These are phyloP conservation scores for Polia nebulosa DNA, from an alignment of 2,888 invertebrate genomes.

Conservation along the genomic window DNA sequence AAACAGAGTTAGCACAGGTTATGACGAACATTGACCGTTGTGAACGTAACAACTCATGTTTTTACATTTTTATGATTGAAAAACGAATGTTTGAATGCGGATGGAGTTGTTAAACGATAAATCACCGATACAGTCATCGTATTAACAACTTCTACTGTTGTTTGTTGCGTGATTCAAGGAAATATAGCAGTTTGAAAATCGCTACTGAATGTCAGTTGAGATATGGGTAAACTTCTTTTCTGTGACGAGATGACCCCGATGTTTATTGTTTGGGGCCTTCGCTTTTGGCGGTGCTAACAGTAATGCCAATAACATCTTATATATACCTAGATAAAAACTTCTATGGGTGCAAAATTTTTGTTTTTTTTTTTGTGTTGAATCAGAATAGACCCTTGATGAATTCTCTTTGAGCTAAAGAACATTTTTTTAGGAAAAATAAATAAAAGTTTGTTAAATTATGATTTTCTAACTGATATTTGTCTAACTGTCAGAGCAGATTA, in stretches of 20 bases:
- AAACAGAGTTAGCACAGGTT: constrained; percentile 83
- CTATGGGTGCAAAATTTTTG: constrained; percentile 7
- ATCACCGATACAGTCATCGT: constrained; percentile 37
- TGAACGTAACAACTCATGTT: constrained; percentile 79
- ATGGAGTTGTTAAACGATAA: constrained; percentile 65
- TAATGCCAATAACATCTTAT: constrained; percentile 59
- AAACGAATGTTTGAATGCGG: constrained; percentile 64
- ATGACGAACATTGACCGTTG: constrained; percentile 75
- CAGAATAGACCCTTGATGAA: neutral
- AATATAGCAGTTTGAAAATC: constrained; percentile 43
- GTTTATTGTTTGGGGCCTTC: constrained; percentile 69
- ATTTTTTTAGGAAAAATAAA: neutral
- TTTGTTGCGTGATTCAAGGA: constrained; percentile 41
- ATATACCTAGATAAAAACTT: constrained; percentile 19
- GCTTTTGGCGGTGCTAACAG: constrained; percentile 65
- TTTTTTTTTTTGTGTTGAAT: constrained; percentile 13
- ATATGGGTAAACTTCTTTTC: constrained; percentile 53
- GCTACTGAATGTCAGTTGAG: constrained; percentile 54
- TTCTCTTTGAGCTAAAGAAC: neutral
- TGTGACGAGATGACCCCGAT: constrained; percentile 71
- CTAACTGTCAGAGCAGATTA: constrained; percentile 8
- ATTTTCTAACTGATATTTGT: neutral
- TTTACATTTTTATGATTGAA: constrained; percentile 82
- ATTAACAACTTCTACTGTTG: constrained; percentile 30
- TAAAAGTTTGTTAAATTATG: neutral